Evolutionary conservation across 2,797 vertebrate genomes (phyloP).

Genomic region (Peromyscus melanophrys): DNA sequence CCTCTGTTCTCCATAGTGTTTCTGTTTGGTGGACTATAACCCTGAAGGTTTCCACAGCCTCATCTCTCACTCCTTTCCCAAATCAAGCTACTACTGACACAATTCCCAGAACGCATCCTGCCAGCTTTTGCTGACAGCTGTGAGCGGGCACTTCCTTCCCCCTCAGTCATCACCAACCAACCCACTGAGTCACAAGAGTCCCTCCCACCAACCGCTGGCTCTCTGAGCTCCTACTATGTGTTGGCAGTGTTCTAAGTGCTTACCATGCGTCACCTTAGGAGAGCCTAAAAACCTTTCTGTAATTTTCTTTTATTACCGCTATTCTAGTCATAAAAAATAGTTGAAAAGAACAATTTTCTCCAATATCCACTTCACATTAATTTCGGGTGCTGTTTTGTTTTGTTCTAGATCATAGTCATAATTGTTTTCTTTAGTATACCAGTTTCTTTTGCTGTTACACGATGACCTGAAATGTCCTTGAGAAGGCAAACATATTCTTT

Average conservation of each 20-base stretch:
- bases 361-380: neutral
- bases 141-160: neutral
- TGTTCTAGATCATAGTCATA: neutral
- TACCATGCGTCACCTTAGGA: neutral
- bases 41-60: neutral
- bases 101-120: neutral
- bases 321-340: neutral
- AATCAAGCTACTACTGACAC: neutral
- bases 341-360: neutral
- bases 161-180: neutral
- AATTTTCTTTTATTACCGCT: neutral
- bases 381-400: neutral
- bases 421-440: neutral
- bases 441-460: neutral
- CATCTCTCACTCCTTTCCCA: neutral
- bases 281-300: neutral
- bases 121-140: neutral
- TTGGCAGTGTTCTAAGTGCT: neutral
- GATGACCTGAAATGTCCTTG: neutral
- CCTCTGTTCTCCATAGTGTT: neutral
- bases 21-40: neutral
- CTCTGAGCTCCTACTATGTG: neutral
- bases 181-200: neutral
- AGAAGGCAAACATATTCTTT: conserved; percentile 38
- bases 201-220: neutral